Evolutionary conservation across 2,113 vertebrate species (phyloP).

Genomic region (Lycocorax pyrrhopterus): DNA sequence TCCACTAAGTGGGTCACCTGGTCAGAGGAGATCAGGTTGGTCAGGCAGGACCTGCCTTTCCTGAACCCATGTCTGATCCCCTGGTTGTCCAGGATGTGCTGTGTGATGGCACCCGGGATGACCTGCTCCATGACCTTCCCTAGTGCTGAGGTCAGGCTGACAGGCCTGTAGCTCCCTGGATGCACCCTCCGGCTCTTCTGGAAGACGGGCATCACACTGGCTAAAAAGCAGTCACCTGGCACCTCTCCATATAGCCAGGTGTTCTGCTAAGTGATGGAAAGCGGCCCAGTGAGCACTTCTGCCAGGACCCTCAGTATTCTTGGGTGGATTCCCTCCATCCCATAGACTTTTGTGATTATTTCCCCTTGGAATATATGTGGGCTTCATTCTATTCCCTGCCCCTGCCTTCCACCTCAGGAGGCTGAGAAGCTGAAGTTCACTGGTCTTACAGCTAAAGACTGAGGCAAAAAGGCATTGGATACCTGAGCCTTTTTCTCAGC

Average conservation of each 20-base stretch:
- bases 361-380: background rate
- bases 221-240: background rate
- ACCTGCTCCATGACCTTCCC: background rate
- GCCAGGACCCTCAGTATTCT: background rate
- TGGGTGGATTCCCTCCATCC: background rate
- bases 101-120: background rate
- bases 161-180: background rate
- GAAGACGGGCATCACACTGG: fast-evolving
- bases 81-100: background rate
- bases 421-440: background rate
- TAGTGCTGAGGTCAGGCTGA: background rate
- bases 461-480: background rate
- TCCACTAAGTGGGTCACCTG: background rate
- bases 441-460: background rate
- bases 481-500: background rate
- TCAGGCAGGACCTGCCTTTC: background rate
- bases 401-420: background rate
- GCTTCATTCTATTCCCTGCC: background rate
- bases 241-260: background rate
- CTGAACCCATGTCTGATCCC: background rate
- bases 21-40: background rate
- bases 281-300: background rate
- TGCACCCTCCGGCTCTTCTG: background rate
- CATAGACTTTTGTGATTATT: fast-evolving
- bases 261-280: background rate